Evolutionary conservation across 2,113 vertebrate species (phyloP).

Genomic region (Eulemur rufifrons): DNA sequence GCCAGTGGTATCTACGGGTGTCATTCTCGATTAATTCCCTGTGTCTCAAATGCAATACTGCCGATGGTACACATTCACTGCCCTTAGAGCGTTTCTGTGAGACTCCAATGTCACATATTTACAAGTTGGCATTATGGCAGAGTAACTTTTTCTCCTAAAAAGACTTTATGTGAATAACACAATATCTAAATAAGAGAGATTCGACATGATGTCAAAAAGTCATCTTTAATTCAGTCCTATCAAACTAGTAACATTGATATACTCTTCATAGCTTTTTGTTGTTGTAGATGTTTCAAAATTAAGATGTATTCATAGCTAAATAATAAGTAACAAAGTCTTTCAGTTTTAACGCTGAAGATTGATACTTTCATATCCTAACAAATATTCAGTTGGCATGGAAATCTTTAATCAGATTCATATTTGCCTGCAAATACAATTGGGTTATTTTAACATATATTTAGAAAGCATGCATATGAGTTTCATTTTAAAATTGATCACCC

Average conservation of each 20-base stretch:
- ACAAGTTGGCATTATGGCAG: neutral
- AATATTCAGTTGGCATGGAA: neutral
- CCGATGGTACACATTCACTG: neutral
- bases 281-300: neutral
- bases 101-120: constrained; percentile 32
- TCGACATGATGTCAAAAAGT: neutral
- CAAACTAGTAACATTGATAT: neutral
- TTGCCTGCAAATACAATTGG: neutral
- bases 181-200: neutral
- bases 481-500: neutral
- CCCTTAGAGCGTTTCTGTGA: neutral
- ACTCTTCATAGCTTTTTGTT: neutral
- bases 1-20: constrained; percentile 57
- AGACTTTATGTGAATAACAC: neutral
- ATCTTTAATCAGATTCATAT: constrained; percentile 13
- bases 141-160: neutral
- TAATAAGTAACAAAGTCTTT: constrained; percentile 35
- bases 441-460: constrained; percentile 2
- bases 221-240: constrained; percentile 17
- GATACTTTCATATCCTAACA: neutral
- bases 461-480: neutral
- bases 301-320: neutral
- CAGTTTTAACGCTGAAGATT: constrained; percentile 6
- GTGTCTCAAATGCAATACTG: neutral
- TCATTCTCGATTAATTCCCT: neutral